phyloP scores from a whole-genome alignment of 2,113 vertebrate genomes.

The Synchiropus splendidus region DNA sequence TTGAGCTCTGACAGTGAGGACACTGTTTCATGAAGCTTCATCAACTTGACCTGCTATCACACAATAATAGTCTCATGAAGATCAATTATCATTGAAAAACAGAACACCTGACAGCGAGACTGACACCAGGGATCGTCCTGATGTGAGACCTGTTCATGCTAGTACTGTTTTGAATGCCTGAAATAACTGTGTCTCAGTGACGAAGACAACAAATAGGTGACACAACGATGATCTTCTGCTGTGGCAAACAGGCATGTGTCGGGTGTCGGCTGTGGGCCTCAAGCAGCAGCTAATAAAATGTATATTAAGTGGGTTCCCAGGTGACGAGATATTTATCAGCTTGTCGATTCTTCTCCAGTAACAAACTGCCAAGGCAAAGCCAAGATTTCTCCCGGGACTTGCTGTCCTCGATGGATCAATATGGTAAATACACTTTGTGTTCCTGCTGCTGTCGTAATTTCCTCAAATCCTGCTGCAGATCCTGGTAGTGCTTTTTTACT shows the following conservation, averaged over 20 bases:
- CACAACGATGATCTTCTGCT: too few species aligned
- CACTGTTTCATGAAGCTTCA: too few species aligned
- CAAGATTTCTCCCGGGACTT: conserved; percentile 26
- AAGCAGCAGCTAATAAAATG: conserved; percentile 40
- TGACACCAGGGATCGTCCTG: too few species aligned
- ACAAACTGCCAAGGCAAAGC: conserved; percentile 26
- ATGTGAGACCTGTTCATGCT: too few species aligned
- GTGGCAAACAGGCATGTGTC: conserved; percentile 36
- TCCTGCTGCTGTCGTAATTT: neutral
- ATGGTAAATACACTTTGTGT: conserved; percentile 1
- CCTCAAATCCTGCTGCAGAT: neutral
- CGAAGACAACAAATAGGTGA: too few species aligned
- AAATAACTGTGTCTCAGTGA: too few species aligned
- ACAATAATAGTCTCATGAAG: too few species aligned
- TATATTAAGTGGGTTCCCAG: conserved; percentile 43
- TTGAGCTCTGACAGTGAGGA: too few species aligned
- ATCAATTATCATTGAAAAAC: too few species aligned
- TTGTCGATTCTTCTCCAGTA: conserved; percentile 16
- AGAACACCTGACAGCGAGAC: too few species aligned
- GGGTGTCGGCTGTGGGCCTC: conserved; percentile 21
- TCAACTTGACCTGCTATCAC: too few species aligned
- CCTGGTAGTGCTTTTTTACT: neutral
- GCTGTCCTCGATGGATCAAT: conserved; percentile 17
- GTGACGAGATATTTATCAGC: conserved; percentile 33
- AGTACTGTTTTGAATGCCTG: too few species aligned